These are phyloP conservation scores for Aselliscus stoliczkanus DNA, from an alignment of 2,797 vertebrate genomes.

Conservation along the genomic window DNA sequence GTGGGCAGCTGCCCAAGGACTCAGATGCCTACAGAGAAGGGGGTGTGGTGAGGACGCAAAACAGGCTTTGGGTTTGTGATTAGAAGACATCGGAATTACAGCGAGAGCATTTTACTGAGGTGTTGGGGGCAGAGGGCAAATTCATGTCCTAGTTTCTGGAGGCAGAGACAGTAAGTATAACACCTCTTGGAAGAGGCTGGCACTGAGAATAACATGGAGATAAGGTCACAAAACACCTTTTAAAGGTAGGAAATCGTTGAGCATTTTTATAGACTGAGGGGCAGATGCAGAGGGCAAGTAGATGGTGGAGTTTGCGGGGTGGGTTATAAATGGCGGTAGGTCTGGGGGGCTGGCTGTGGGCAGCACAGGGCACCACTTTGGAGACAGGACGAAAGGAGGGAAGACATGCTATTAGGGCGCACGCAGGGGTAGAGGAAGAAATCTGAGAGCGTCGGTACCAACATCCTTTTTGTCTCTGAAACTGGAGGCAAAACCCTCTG, in stretches of 20 bases:
- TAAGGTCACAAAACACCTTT: not conserved
- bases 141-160: not conserved
- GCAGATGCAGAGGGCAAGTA: not conserved
- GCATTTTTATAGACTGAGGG: not conserved
- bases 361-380: not conserved
- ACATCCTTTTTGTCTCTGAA: not conserved
- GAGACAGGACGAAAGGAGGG: not conserved
- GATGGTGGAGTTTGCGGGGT: not conserved
- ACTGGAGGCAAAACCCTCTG: not conserved
- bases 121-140: not conserved
- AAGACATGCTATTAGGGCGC: not conserved
- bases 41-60: not conserved
- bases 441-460: not conserved
- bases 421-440: not conserved
- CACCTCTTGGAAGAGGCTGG: not conserved
- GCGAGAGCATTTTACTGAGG: not conserved
- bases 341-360: not conserved
- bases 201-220: not conserved
- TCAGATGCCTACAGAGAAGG: not conserved
- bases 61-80: not conserved
- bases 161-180: not conserved
- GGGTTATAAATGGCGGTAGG: not conserved
- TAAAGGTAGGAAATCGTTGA: not conserved
- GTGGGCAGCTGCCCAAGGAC: not conserved
- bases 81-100: not conserved